Percentiles rank a stretch among this genome's conserved stretches.
phyloP scores from a whole-genome alignment of 1,140 invertebrate species.

The Nasonia vitripennis region DNA sequence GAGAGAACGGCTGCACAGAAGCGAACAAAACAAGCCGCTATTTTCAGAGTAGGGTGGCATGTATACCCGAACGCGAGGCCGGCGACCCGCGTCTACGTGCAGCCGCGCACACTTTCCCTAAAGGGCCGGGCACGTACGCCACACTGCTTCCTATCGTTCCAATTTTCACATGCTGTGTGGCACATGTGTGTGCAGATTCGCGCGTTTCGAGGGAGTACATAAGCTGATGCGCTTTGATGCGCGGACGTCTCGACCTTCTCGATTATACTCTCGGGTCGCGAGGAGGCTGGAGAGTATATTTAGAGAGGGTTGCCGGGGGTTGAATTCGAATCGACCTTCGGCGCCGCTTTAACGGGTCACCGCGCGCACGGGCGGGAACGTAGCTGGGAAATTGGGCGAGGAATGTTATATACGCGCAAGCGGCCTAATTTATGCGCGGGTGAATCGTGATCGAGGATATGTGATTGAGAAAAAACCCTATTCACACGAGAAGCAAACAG shows the following conservation, averaged over 20 bases:
- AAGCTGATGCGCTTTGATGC: neutral
- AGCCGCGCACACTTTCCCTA: neutral
- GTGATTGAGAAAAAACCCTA: too few species aligned
- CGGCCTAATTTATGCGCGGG: too few species aligned
- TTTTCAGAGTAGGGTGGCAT: neutral
- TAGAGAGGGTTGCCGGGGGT: neutral
- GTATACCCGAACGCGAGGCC: neutral
- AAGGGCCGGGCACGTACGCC: slow-evolving; percentile 6
- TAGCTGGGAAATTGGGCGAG: neutral
- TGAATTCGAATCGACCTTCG: neutral
- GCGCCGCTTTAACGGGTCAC: neutral
- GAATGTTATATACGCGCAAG: too few species aligned
- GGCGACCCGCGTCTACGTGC: neutral
- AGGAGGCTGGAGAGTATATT: neutral
- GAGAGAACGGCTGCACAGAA: neutral
- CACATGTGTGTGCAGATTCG: neutral
- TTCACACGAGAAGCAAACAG: too few species aligned
- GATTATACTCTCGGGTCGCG: neutral
- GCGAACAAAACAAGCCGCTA: neutral
- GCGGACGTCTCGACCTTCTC: neutral
- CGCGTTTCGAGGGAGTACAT: neutral
- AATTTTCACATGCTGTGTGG: neutral
- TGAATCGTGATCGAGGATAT: too few species aligned
- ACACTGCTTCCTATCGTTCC: neutral
- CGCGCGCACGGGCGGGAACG: too few species aligned